Percentiles rank a stretch among this genome's conserved stretches.
Evolutionary conservation across 2,113 vertebrate genomes (phyloP).

Genomic region (Chaenocephalus aceratus): DNA sequence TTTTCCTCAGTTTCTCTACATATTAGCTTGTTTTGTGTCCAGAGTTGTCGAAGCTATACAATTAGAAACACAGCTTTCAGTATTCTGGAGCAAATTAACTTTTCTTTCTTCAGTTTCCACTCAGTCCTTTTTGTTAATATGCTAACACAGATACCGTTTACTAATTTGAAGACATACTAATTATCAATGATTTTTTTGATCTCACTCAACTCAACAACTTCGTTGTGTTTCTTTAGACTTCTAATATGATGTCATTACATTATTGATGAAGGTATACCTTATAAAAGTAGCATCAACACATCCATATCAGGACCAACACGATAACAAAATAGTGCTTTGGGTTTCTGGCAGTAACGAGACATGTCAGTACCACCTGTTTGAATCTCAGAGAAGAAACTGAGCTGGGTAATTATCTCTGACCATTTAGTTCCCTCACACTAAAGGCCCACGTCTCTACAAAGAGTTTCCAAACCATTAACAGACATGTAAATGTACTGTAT

Average conservation of each 20-base stretch:
- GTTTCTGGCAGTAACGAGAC: not conserved
- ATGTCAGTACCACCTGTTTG: not conserved
- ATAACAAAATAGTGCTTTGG: not conserved
- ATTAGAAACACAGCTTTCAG: slow-evolving; percentile 16
- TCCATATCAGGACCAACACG: not conserved
- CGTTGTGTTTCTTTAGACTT: not conserved
- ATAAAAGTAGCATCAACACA: not conserved
- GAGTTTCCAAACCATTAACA: slow-evolving; percentile 2
- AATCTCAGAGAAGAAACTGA: not conserved
- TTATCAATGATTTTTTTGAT: slow-evolving; percentile 2
- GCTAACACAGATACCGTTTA: not conserved
- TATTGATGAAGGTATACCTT: not conserved
- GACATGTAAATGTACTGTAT: slow-evolving; percentile 1
- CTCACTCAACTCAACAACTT: not conserved
- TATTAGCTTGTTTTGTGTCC: not conserved
- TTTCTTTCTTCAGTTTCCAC: not conserved
- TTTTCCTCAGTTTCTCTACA: not conserved
- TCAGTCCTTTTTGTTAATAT: not conserved
- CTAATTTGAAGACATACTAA: not conserved
- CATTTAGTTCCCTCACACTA: not conserved
- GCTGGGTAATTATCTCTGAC: not conserved
- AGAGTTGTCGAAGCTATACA: not conserved
- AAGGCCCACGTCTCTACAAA: not conserved
- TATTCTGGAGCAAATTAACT: not conserved
- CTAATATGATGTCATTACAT: not conserved